phyloP scores from a whole-genome alignment of 2,888 invertebrate species.

The Scelioninae gen. 2 region DNA sequence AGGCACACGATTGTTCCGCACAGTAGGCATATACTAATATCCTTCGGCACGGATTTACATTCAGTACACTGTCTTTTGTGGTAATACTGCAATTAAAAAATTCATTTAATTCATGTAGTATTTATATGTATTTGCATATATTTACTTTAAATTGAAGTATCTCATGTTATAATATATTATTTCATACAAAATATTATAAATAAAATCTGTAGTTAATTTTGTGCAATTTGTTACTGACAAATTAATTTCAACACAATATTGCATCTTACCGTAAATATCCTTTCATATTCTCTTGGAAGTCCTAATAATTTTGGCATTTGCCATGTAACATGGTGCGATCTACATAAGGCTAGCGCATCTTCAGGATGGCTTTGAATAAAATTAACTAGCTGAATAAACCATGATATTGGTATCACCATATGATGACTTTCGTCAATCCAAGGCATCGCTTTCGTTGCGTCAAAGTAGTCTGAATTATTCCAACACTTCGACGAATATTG shows the following conservation, averaged over 20 bases:
- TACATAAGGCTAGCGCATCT: slow-evolving; percentile 80
- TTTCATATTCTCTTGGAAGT: slow-evolving; percentile 93
- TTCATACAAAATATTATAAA: too few species aligned
- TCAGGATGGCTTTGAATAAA: slow-evolving; percentile 77
- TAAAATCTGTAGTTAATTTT: too few species aligned
- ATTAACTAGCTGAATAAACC: slow-evolving; percentile 83
- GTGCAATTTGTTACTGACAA: too few species aligned
- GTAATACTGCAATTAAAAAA: slow-evolving; percentile 82
- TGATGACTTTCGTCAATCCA: slow-evolving; percentile 77
- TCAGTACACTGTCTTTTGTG: slow-evolving; percentile 87
- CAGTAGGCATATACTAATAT: slow-evolving; percentile 93
- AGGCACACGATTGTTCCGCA: slow-evolving; percentile 89
- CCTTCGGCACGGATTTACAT: slow-evolving; percentile 92
- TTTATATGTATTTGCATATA: too few species aligned
- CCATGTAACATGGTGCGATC: slow-evolving; percentile 87
- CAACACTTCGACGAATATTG: slow-evolving; percentile 30
- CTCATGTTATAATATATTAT: too few species aligned
- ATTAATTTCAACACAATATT: too few species aligned
- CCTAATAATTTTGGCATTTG: slow-evolving; percentile 88
- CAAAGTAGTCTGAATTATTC: slow-evolving; percentile 78
- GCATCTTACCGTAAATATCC: slow-evolving; percentile 84
- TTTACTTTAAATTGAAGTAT: too few species aligned
- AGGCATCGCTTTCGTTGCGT: slow-evolving; percentile 80
- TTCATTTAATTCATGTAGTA: too few species aligned
- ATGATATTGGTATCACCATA: slow-evolving; percentile 77